Conservation (phyloP, 2,888 invertebrate species). For the Erebia epiphron region DNA sequence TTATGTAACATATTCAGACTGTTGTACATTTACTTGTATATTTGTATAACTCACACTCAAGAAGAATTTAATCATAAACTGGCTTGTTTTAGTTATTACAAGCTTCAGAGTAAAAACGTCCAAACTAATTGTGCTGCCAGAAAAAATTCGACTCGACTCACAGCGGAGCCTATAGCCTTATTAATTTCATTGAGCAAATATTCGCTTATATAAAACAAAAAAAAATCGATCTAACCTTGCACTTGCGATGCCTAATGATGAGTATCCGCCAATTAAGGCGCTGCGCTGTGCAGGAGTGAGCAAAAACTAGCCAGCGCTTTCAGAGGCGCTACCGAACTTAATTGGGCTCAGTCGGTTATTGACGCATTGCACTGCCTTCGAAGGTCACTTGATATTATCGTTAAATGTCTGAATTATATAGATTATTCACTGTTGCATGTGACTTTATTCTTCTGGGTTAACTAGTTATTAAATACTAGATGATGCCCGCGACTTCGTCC, state of each 20-base stretch:
- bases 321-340: constrained; percentile 79
- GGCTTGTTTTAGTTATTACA: neutral
- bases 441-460: too few relatives aligned
- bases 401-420: constrained; percentile 7
- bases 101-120: neutral
- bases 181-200: constrained; percentile 26
- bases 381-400: constrained; percentile 54
- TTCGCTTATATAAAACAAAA: constrained; percentile 23
- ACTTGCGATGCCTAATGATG: constrained; percentile 64
- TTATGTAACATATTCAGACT: too few relatives aligned
- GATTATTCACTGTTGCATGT: too few relatives aligned
- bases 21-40: too few relatives aligned
- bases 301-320: constrained; percentile 73
- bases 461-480: too few relatives aligned
- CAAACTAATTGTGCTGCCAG: neutral
- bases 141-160: neutral
- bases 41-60: too few relatives aligned
- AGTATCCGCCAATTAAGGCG: constrained; percentile 76
- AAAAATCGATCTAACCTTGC: constrained; percentile 52
- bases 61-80: neutral
- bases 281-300: constrained; percentile 53
- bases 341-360: constrained; percentile 72
- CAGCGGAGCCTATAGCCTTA: constrained; percentile 10
- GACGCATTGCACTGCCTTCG: constrained; percentile 62
- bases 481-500: too few relatives aligned